Percentiles rank a stretch among this genome's conserved stretches.
phyloP scores from a whole-genome alignment of 2,888 invertebrate species.

The Anagyrus pseudococci region DNA sequence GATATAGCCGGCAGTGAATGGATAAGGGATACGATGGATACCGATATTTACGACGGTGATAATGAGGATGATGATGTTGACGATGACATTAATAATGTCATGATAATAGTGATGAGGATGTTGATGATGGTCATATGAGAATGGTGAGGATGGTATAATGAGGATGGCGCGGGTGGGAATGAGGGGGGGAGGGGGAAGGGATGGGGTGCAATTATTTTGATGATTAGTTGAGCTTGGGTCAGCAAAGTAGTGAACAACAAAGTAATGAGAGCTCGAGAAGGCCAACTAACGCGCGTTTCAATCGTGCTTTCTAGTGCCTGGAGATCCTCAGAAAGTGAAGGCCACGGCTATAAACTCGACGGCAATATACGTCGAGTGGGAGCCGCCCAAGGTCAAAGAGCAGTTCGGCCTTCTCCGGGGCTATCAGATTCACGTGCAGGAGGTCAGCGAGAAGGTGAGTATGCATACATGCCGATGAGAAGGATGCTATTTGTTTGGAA shows the following conservation, averaged over 20 bases:
- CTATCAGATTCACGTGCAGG: slow-evolving; percentile 95
- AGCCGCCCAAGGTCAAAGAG: slow-evolving; percentile 88
- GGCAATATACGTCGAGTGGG: slow-evolving; percentile 94
- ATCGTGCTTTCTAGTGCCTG: slow-evolving; percentile 83
- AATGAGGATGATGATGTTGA: too few species aligned
- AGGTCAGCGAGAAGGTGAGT: slow-evolving; percentile 82
- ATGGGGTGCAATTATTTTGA: slow-evolving; percentile 31
- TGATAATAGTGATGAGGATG: too few species aligned
- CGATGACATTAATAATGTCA: too few species aligned
- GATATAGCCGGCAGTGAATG: too few species aligned
- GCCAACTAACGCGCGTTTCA: slow-evolving; percentile 25
- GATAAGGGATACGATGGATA: too few species aligned
- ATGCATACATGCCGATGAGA: too few species aligned
- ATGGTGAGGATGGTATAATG: too few species aligned
- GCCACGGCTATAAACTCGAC: slow-evolving; percentile 92
- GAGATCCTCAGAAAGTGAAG: slow-evolving; percentile 93
- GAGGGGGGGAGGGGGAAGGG: slow-evolving; percentile 7
- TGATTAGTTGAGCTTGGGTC: slow-evolving; percentile 36
- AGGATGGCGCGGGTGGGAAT: neutral
- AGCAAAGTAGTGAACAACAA: slow-evolving; percentile 8
- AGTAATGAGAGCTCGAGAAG: slow-evolving; percentile 13
- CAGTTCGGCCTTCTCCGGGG: slow-evolving; percentile 95
- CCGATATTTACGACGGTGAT: too few species aligned
- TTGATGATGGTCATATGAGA: too few species aligned
- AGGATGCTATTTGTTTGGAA: too few species aligned